Conservation (phyloP, 2,797 vertebrate species). For the Artibeus lituratus region DNA sequence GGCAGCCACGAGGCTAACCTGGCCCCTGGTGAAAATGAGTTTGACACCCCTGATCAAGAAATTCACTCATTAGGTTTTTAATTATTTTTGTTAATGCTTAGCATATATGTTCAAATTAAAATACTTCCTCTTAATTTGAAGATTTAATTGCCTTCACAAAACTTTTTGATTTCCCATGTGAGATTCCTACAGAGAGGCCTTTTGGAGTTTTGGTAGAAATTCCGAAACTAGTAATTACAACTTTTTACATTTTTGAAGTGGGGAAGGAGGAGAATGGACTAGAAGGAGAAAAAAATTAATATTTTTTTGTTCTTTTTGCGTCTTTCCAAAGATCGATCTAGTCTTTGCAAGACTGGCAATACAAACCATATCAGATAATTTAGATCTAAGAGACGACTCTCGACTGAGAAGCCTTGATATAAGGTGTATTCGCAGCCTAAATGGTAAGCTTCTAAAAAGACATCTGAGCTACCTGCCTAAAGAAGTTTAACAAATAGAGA, state of each 20-base stretch:
- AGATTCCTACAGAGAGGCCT: constrained; percentile 11
- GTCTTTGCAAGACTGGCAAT: constrained; percentile 95
- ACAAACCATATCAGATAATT: constrained; percentile 94
- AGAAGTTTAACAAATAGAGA: constrained; percentile 14
- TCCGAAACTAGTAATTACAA: constrained; percentile 35
- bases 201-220: constrained; percentile 34
- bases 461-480: constrained; percentile 36
- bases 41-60: neutral
- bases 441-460: constrained; percentile 85
- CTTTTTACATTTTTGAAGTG: constrained; percentile 33
- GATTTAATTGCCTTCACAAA: constrained; percentile 22
- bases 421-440: constrained; percentile 96
- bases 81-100: neutral
- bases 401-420: constrained; percentile 95
- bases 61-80: neutral
- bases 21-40: too few relatives aligned
- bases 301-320: constrained; percentile 17
- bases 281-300: constrained; percentile 58
- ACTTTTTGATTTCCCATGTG: neutral
- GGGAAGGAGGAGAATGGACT: neutral
- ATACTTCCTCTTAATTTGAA: constrained; percentile 37
- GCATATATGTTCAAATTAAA: constrained; percentile 26
- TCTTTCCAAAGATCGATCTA: constrained; percentile 91
- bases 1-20: too few relatives aligned
- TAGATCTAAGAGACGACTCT: constrained; percentile 95